Evolutionary conservation across 2,888 invertebrate genomes (phyloP), one percentile per base, ranked within the genome.

Genomic region (Caenorhabditis becei): DNA sequence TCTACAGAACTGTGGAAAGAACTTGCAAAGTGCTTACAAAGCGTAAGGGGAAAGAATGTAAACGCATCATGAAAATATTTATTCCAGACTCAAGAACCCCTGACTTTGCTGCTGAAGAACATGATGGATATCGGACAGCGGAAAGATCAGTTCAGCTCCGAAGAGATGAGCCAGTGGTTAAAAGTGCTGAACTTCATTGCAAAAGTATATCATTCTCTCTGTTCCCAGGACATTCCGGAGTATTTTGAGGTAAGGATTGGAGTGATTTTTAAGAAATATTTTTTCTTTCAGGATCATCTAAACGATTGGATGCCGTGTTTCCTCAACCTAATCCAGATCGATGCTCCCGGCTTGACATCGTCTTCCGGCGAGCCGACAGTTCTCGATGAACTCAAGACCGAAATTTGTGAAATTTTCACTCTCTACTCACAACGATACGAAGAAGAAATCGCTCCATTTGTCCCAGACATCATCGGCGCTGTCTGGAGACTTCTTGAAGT

Each of bases 381-480:
- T 1, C 51, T 89, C 10, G 89, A 90, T 66, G 82, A 84, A 62
- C 53, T 90, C 35, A 86, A 88, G 59, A 79, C 80, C 11, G 97
- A 97, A 93, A 95, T 99, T 44, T 99, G 98, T 92, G 97, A 97
- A 91, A 97, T 97, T 91, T 94, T 97, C 14, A 94, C 92, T 0
- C 93, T 99, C 70, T 99, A 97, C 92, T 97, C 98, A 0, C 95
- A 96, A 89, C 97, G 97, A 91, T 99, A 99, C 90, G 97, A 97
- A 91, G 98, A 99, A 92, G 99, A 99, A 91, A 98, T 99, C 92
- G 94, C 94, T 14, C 94, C 95, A 0, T 96, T 95, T 92, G 94
- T 98, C 86, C 95, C 95, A 0, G 94, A 94, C 72, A 98, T 99
- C 93, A 97, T 98, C n/a, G 95, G 95, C 0, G 95, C 95, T 61